Conservation (phyloP, 2,113 vertebrate genomes). For the Paramisgurnus dabryanus region DNA sequence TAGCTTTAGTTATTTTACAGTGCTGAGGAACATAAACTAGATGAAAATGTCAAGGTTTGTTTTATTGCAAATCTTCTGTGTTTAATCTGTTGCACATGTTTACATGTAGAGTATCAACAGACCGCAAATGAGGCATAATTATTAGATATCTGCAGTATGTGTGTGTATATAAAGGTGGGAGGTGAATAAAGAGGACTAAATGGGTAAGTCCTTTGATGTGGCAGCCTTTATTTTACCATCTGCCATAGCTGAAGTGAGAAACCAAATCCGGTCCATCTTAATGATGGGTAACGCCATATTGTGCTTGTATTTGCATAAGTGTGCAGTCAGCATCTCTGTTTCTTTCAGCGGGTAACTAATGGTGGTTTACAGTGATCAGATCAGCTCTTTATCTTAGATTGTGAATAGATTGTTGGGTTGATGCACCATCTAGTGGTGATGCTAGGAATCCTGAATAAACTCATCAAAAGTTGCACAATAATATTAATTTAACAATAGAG, state of each 20-base stretch:
- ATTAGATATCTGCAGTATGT: neutral
- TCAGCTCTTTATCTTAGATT: constrained; percentile 4
- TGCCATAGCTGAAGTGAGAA: constrained; percentile 50
- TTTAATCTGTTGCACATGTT: neutral
- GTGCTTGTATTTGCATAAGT: constrained; percentile 71
- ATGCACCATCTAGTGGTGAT: constrained; percentile 64
- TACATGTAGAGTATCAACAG: constrained; percentile 9
- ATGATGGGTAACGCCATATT: constrained; percentile 68
- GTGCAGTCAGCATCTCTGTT: constrained; percentile 70
- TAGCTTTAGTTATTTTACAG: too few species aligned
- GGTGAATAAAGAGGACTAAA: constrained; percentile 30
- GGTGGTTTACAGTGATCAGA: constrained; percentile 45
- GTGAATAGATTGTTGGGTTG: constrained; percentile 11
- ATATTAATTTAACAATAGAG: too few species aligned
- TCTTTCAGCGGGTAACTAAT: constrained; percentile 65
- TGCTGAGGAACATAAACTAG: too few species aligned
- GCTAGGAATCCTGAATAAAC: neutral
- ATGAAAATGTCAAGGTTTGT: neutral
- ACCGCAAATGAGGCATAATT: constrained; percentile 1
- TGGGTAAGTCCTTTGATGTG: constrained; percentile 57
- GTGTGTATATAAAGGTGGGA: neutral
- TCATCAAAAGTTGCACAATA: too few species aligned
- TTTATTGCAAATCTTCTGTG: neutral
- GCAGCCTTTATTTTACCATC: constrained; percentile 53
- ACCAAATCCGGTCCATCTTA: constrained; percentile 57